Evolutionary conservation across 2,888 invertebrate species (phyloP), one percentile per base, ranked within the genome.

Genomic region (Drosophila mercatorum): DNA sequence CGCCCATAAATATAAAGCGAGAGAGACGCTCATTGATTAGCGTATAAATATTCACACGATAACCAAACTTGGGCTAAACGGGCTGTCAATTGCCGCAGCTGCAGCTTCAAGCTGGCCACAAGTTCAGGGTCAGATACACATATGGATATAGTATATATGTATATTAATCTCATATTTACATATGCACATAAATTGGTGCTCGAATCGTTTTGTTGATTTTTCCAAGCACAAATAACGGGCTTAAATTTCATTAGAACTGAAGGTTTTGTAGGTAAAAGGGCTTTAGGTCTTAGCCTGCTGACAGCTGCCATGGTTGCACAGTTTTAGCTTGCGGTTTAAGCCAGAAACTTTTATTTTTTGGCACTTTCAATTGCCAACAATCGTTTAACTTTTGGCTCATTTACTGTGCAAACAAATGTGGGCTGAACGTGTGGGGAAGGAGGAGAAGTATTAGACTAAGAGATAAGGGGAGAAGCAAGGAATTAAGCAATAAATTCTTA

Each of bases 41-140:
- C 85, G 80, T 70, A 85, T 77, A 85, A 84, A 83, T 83, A 77
- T 88, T 80, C 83, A 80, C 80, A 75, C 71, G 63, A 56, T 70
- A 46, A 34, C 49, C 58, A 55, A 62, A 61, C 57, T 71, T 80
- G 65, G 49, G 47, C 38, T 41, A 17, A 40, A 55, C 49, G 31
- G 49, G 57, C 72, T 55, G 64, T 38, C 44, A 59, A 67, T 55
- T 47, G 46, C 26, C 36, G 36, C 36, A 55, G 58, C 47, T 67
- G 46, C 10, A 34, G 51, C 63, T 56, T 10, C 56, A 57, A 55
- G 47, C 70, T 56, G 41, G 41, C 43, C 61, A 40, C 82, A 83
- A 88, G 83, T 83, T 83, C 83, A 83, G 83, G 88, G 83, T 85
- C 88, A 78, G 17, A 44, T 44, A 57, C 22, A 22, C 11, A 14